Percentiles rank a stretch among this genome's conserved stretches.
phyloP scores from a whole-genome alignment of 2,888 invertebrate genomes.

The Campopleginae sp. region DNA sequence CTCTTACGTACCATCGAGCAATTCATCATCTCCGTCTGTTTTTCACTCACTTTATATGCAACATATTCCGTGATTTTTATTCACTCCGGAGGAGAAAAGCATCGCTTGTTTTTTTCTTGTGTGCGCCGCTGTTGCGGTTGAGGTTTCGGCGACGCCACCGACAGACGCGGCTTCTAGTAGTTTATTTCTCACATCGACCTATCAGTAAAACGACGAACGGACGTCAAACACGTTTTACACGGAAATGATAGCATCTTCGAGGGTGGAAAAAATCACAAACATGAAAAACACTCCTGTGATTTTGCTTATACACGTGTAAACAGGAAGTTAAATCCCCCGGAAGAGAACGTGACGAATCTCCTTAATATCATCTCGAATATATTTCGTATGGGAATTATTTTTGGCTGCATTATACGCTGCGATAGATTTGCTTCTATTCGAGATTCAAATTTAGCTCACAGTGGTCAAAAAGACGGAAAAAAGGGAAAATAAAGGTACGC shows the following conservation, averaged over 20 bases:
- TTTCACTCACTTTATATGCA: conserved; percentile 84
- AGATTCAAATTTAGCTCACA: conserved; percentile 45
- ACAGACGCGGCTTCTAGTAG: neutral
- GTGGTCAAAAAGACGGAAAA: neutral
- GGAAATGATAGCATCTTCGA: conserved; percentile 43
- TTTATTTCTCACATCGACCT: conserved; percentile 49
- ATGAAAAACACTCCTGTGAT: neutral
- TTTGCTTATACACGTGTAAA: conserved; percentile 41
- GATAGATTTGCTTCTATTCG: conserved; percentile 21
- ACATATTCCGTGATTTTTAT: conserved; percentile 84
- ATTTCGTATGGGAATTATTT: conserved; percentile 19
- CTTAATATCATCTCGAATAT: conserved; percentile 52
- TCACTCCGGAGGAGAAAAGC: conserved; percentile 75
- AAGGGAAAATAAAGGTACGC: neutral
- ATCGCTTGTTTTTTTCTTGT: conserved; percentile 39
- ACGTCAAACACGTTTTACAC: conserved; percentile 55
- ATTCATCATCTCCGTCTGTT: conserved; percentile 84
- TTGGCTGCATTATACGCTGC: conserved; percentile 9
- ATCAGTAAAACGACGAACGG: conserved; percentile 56
- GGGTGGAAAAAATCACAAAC: conserved; percentile 45
- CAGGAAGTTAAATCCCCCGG: conserved; percentile 23
- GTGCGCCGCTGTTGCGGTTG: conserved; percentile 6
- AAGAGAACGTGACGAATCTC: conserved; percentile 29
- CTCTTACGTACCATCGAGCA: conserved; percentile 78
- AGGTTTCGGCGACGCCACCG: conserved; percentile 56